Base-by-base conservation (phyloP, 2,888 invertebrate genomes). In the Autographa gamma region DNA sequence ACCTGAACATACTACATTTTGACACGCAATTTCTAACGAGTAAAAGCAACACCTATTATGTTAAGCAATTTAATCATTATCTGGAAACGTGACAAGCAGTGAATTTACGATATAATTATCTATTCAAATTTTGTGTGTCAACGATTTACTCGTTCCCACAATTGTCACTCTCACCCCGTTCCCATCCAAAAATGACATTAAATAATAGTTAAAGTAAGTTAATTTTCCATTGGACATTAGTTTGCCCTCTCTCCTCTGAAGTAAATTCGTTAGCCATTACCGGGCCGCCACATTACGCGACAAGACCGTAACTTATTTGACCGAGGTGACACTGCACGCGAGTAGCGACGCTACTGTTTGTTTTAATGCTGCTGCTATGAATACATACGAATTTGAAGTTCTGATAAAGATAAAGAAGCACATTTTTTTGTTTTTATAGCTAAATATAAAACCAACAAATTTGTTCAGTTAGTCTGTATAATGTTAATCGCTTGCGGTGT, bases 141-240 rank as follows among this genome's bases (percentile, higher is more conserved):
- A 92, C 89, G 84, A 84, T 88, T 91, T 85, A 73, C 85, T 85
- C 81, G 86, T 92, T 93, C 93, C 89, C 93, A 93, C 93, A 88
- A 91, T 91, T 90, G 89, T 91, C 82, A 82, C 82, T 85, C 88
- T 92, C 88, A 88, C 90, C 89, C 88, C 84, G 86, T 91, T 91
- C 91, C 90, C 93, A 93, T 91, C 89, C 87, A 81, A 85, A 88
- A 89, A 89, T 86, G 88, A 91, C 93, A 93, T 93, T 93, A 92
- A 93, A 93, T 92, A 92, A 92, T 92, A 91, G 92, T 92, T 92
- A 92, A 91, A 92, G 89, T 90, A 89, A 92, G 88, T 89, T 92
- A 91, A 92, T 92, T 92, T 92, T 87, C 90, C 87, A 86, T 87
- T 88, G 86, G 86, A 86, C 86, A 85, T 87, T 86, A 89, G 83